Evolutionary conservation across 2,888 invertebrate species (phyloP), one percentile per base, ranked within the genome.

Genomic region (Panopea generosa): DNA sequence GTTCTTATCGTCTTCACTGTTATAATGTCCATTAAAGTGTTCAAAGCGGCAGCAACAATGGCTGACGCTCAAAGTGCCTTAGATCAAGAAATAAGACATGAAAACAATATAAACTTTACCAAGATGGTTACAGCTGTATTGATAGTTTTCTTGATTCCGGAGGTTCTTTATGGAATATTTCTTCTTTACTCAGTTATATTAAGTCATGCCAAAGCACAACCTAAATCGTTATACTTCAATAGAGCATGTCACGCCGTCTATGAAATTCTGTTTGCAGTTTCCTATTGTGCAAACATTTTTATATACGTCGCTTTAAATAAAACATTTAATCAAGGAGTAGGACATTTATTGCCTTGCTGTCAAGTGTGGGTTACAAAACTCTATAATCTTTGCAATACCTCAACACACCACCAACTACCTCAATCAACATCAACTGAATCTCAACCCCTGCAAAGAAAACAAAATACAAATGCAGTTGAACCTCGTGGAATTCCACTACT

Each of bases 231-330:
- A 11, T 18, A 7, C 6, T 14, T 18, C 14, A 49, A 49, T 49
- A 11, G 49, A 18, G 49, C 49, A 16, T 18, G 7, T 16, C 14
- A 16, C 14, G 9, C 49, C 6, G 7, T 18, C 7, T 49, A 49
- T 18, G 49, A 49, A 18, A 11, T 49, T 6, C 49, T 49, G n/a
- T 7, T 49, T 14, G 14, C 14, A 18, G 6, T 49, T 7, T 49
- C 49, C 6, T 49, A 49, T 18, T 49, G 49, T 49, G 49, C 49
- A 49, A 49, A 49, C 49, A 14, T 49, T 18, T 49, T 9, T 9
- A 49, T 49, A 7, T 49, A 49, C 18, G 18, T 18, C 6, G n/a
- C n/a, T 14, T 18, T 49, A 49, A 49, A 49, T 18, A 49, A 49
- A 18, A 49, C 49, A 16, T 49, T 49, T 49, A 40, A n/a, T n/a